Conservation (phyloP, 2,113 vertebrate genomes). For the Lycaon pictus region DNA sequence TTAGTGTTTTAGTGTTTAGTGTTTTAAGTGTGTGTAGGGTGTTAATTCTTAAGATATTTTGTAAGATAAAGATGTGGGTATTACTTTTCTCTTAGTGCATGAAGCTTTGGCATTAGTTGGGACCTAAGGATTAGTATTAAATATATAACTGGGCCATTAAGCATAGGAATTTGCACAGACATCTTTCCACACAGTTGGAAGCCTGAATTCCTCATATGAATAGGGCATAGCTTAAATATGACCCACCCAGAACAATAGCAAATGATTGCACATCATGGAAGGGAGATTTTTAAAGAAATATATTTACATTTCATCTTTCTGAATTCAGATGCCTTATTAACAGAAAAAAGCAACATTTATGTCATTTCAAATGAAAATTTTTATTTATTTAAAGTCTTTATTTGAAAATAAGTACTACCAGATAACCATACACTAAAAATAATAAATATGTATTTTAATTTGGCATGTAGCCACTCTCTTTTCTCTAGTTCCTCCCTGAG, state of each 20-base stretch:
- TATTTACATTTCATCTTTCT: constrained; percentile 38
- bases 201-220: neutral
- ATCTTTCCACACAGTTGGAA: neutral
- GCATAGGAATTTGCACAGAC: neutral
- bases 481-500: neutral
- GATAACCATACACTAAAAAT: neutral
- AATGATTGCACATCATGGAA: constrained; percentile 44
- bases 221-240: neutral
- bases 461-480: neutral
- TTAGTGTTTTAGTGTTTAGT: neutral
- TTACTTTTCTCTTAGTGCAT: neutral
- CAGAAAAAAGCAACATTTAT: neutral
- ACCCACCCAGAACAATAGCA: constrained; percentile 39
- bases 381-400: constrained; percentile 25
- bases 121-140: neutral
- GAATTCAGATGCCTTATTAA: constrained; percentile 19
- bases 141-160: neutral
- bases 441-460: constrained; percentile 45
- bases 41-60: constrained; percentile 8
- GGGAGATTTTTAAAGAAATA: neutral
- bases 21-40: neutral
- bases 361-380: neutral
- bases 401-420: constrained; percentile 15
- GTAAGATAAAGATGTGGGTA: neutral
- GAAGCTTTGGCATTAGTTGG: neutral